phyloP scores from a whole-genome alignment of 2,797 vertebrate genomes.

The Urophycis tenuis region DNA sequence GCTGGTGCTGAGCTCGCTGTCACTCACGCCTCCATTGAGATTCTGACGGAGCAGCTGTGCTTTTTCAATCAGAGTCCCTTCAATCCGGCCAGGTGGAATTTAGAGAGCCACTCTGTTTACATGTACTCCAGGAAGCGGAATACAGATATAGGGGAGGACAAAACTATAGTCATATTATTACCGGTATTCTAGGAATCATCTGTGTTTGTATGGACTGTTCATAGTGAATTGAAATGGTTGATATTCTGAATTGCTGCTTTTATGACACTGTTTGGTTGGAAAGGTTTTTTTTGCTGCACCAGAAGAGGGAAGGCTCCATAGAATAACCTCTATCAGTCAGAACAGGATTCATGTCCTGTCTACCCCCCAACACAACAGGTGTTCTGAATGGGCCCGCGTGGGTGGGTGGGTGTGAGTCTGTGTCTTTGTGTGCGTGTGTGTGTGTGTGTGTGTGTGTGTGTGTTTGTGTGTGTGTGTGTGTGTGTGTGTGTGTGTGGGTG shows the following conservation, averaged over 20 bases:
- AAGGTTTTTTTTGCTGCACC: neutral
- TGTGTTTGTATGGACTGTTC: neutral
- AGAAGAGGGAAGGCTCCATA: neutral
- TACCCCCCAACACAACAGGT: slow-evolving; percentile 51
- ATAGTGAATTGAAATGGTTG: neutral
- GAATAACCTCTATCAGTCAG: slow-evolving; percentile 10
- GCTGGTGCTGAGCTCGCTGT: slow-evolving; percentile 59
- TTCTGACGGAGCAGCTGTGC: slow-evolving; percentile 63
- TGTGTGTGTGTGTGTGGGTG: too few species aligned
- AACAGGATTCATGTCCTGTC: slow-evolving; percentile 14
- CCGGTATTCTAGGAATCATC: neutral
- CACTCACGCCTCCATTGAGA: slow-evolving; percentile 65
- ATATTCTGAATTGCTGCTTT: neutral
- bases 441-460: too few species aligned
- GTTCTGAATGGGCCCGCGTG: slow-evolving; percentile 18
- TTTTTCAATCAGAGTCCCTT: slow-evolving; percentile 70
- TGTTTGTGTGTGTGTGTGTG: too few species aligned
- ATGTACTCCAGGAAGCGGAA: slow-evolving; percentile 22
- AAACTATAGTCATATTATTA: neutral
- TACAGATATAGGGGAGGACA: neutral
- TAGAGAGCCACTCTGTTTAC: slow-evolving; percentile 58
- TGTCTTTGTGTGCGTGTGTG: too few species aligned
- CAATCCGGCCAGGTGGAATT: slow-evolving; percentile 57
- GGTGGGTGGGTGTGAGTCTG: too few species aligned
- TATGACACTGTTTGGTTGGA: neutral